phyloP scores from a whole-genome alignment of 2,113 vertebrate genomes.

The Neogale vison region DNA sequence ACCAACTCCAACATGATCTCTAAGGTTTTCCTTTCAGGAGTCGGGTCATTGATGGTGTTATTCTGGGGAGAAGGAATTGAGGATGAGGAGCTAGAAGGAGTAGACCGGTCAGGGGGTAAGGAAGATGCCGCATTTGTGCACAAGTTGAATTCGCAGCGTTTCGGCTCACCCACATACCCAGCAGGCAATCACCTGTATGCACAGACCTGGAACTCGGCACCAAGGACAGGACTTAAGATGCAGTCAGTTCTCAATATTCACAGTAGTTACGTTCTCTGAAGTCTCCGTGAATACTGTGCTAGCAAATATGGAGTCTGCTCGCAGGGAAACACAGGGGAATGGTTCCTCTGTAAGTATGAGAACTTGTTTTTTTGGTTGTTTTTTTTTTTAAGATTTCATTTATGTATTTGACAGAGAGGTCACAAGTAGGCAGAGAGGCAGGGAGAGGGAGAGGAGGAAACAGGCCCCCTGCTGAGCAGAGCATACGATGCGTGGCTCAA shows the following conservation, averaged over 20 bases:
- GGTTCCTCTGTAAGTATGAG: neutral
- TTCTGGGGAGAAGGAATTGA: neutral
- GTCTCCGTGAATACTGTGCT: neutral
- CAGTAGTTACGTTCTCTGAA: neutral
- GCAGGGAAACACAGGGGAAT: neutral
- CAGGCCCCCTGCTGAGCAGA: too few species aligned
- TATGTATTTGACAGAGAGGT: too few species aligned
- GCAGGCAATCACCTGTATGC: neutral
- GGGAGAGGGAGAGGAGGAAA: too few species aligned
- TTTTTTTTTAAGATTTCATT: too few species aligned
- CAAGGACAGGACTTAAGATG: neutral
- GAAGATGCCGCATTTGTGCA: neutral
- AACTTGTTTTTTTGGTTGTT: too few species aligned
- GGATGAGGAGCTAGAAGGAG: neutral
- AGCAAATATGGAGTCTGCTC: neutral
- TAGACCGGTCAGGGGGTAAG: neutral
- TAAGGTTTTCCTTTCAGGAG: neutral
- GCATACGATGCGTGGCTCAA: rapidly evolving
- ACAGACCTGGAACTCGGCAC: neutral
- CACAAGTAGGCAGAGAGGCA: too few species aligned
- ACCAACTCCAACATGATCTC: neutral
- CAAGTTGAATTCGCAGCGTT: neutral
- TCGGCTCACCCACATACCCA: neutral
- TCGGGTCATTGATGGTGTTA: neutral
- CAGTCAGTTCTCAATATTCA: neutral